Evolutionary conservation across 2,888 invertebrate species (phyloP), one percentile per base, ranked within the genome.

Genomic region (Ypsolopha sequella): DNA sequence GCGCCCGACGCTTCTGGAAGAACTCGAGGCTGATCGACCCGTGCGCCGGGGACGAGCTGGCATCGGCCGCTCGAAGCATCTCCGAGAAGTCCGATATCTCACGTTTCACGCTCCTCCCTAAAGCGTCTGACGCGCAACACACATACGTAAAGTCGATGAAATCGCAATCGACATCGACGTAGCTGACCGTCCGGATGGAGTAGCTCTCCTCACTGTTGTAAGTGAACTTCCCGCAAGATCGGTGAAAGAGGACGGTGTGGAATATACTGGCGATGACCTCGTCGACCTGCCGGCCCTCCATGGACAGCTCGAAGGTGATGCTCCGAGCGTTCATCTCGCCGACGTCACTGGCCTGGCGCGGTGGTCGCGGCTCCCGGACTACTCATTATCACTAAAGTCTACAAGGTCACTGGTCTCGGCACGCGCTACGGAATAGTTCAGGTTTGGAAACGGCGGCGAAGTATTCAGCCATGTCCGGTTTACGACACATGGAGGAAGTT

Each of bases 141-240:
- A 97, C 98, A 82, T 99, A 99, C 7, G 98, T 98, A 74, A 98
- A 93, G 82, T 99, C 98, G 65, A 99, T 94, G 74, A 97, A 97
- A 80, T 99, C 96, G 87, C 99, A 99, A 80, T 98, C 96, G 39
- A 98, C 95, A 80, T 99, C 99, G 61, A 95, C 93, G 70, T 97
- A 95, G 58, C 98, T 98, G 51, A 99, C 91, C 1, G 97, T 96
- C 50, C 98, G 98, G 62, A 99, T 95, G 24, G 97, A 95, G 80
- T 98, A 99, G 79, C 94, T 95, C 65, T 94, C 95, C 80, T 98
- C 97, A 71, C 93, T 93, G 76, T 93, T 95, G 86, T 97, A 99
- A 53, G 93, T 92, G 86, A 98, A 98, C 89, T 97, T 97, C 55
- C 97, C 97, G 62, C 94, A 89, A 54, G 95, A 93, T 56, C 97